Conservation (phyloP, 1,140 invertebrate species). For the Drosophila kepulauana region DNA sequence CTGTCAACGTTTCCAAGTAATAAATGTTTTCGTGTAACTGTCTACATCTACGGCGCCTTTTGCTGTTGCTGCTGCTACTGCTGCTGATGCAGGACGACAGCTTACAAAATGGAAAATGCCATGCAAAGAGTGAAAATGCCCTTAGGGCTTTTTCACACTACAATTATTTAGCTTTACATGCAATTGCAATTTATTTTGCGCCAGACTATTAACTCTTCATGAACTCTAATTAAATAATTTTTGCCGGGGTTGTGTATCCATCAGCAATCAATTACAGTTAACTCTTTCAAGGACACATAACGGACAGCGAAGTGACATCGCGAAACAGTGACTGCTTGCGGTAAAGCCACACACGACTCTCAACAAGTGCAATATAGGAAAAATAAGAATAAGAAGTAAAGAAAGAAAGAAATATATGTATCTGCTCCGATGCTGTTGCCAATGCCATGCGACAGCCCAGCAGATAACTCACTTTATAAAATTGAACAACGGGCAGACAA, state of each 20-base stretch:
- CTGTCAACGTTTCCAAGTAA: constrained; percentile 50
- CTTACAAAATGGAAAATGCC: constrained; percentile 16
- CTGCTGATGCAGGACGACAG: background rate
- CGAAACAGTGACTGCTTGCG: constrained; percentile 44
- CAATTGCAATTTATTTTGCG: background rate
- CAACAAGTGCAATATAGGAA: constrained; percentile 61
- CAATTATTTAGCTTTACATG: background rate
- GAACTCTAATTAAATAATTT: background rate
- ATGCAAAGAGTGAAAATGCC: background rate
- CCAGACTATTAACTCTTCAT: background rate
- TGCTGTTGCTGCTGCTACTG: too few species aligned
- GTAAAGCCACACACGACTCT: constrained; percentile 69
- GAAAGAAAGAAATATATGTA: constrained; percentile 8
- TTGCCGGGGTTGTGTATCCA: background rate
- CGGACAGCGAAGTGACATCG: constrained; percentile 64
- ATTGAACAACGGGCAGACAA: constrained; percentile 51
- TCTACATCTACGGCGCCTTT: constrained; percentile 43
- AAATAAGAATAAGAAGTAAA: background rate
- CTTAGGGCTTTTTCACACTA: background rate
- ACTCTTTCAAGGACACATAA: constrained; percentile 78
- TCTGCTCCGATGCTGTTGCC: constrained; percentile 27
- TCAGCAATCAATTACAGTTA: constrained; percentile 65
- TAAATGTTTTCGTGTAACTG: constrained; percentile 58
- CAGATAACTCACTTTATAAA: constrained; percentile 81
- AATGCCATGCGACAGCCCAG: constrained; percentile 62